Evolutionary conservation across 2,113 vertebrate genomes (phyloP).

Genomic region (Alethe diademata): DNA sequence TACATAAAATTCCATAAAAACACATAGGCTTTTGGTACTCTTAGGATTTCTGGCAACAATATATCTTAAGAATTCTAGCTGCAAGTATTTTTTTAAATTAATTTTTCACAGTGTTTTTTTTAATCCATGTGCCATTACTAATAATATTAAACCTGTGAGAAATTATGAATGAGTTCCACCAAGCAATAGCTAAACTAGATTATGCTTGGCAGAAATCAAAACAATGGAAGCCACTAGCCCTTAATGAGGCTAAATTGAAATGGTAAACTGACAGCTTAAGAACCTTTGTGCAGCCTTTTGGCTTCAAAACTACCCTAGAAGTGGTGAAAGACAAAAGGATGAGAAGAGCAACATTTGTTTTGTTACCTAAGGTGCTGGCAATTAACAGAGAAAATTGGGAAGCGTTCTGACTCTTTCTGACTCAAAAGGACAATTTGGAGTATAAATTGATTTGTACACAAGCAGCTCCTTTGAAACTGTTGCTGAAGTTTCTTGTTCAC

Average conservation of each 20-base stretch:
- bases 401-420: neutral
- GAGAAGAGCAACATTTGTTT: neutral
- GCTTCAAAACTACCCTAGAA: neutral
- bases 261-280: neutral
- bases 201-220: neutral
- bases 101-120: neutral
- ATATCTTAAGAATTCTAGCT: neutral
- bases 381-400: neutral
- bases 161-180: neutral
- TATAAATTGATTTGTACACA: neutral
- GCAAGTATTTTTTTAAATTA: neutral
- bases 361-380: neutral
- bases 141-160: neutral
- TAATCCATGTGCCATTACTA: neutral
- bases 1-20: neutral
- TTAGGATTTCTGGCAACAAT: neutral
- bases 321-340: neutral
- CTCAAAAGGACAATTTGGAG: neutral
- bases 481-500: neutral
- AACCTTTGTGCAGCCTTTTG: neutral
- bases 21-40: accelerated
- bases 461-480: neutral
- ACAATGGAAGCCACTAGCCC: neutral
- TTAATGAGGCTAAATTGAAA: neutral
- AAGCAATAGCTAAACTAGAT: neutral